Evolutionary conservation across 2,113 vertebrate species (phyloP).

Genomic region (Gallinago media): DNA sequence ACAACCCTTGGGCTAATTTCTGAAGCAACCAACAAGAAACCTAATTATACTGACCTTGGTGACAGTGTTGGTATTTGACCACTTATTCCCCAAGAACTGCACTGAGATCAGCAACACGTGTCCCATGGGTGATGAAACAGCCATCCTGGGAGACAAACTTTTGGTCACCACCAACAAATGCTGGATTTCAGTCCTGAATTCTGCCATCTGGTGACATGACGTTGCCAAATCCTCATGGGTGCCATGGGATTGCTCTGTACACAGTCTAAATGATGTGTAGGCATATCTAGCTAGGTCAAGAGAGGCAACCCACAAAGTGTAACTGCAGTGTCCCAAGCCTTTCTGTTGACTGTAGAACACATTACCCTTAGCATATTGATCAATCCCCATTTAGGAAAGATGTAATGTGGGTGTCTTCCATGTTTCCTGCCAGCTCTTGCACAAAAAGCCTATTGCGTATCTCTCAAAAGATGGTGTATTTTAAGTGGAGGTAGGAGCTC

Average conservation of each 20-base stretch:
- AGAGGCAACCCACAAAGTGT: not conserved
- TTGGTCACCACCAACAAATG: not conserved
- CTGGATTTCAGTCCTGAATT: not conserved
- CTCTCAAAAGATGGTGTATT: not conserved
- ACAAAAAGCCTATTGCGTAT: not conserved
- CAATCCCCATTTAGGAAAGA: not conserved
- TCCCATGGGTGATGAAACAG: not conserved
- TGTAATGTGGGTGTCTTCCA: not conserved
- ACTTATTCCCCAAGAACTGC: not conserved
- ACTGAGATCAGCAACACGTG: not conserved
- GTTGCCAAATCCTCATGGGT: not conserved
- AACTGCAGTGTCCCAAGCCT: not conserved
- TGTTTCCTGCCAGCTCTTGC: not conserved
- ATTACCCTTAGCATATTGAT: not conserved
- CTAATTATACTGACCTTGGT: constrained; percentile 6
- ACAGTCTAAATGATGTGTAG: not conserved
- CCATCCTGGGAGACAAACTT: not conserved
- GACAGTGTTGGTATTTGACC: not conserved
- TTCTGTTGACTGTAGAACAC: not conserved
- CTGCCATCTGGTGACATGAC: not conserved
- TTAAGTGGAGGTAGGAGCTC: not conserved
- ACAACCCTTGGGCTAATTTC: constrained; percentile 29
- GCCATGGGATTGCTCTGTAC: not conserved
- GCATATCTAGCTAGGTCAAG: not conserved
- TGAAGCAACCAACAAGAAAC: not conserved